Evolutionary conservation across 2,113 vertebrate genomes (phyloP).

Genomic region (Stercorarius parasiticus): DNA sequence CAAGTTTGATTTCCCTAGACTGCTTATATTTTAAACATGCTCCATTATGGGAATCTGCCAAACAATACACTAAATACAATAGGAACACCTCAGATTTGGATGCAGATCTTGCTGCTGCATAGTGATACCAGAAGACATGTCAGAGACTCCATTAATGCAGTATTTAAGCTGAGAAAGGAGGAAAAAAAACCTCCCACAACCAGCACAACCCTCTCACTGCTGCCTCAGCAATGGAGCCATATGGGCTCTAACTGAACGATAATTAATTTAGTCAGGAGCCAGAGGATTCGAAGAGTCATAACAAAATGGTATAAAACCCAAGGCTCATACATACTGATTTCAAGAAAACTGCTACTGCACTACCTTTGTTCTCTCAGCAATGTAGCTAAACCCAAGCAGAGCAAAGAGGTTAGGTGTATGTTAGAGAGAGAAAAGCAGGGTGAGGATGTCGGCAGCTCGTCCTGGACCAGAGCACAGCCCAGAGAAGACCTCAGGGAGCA

Average conservation of each 20-base stretch:
- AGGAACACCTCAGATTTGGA: not conserved
- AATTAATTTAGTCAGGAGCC: not conserved
- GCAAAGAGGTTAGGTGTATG: not conserved
- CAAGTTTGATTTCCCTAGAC: not conserved
- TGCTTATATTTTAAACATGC: not conserved
- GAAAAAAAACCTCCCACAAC: not conserved
- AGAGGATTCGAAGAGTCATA: not conserved
- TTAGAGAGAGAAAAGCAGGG: not conserved
- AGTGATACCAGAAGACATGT: not conserved
- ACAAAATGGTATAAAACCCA: not conserved
- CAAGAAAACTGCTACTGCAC: not conserved
- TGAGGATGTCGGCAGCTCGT: accelerated
- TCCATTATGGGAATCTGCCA: not conserved
- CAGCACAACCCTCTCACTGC: not conserved
- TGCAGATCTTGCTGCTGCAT: accelerated
- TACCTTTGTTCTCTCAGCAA: not conserved
- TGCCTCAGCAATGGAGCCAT: not conserved
- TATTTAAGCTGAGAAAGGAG: not conserved
- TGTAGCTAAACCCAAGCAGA: not conserved
- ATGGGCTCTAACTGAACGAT: not conserved
- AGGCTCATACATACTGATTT: not conserved
- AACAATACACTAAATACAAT: not conserved
- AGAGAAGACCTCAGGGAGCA: not conserved
- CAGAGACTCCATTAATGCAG: not conserved
- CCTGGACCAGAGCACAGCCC: not conserved